phyloP scores from a whole-genome alignment of 2,113 vertebrate species.

The Mastomys coucha region DNA sequence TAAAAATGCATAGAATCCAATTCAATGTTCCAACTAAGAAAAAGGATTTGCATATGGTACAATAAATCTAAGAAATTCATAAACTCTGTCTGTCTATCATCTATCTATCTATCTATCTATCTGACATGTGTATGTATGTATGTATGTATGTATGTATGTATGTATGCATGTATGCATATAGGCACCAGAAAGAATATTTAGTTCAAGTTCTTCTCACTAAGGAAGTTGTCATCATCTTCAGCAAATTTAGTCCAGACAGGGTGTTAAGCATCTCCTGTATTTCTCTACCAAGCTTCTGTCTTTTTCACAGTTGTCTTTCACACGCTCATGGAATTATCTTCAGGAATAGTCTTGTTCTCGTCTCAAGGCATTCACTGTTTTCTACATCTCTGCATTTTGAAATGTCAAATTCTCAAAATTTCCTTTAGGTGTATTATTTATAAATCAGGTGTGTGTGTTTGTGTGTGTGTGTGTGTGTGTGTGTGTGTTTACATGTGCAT shows the following conservation, averaged over 20 bases:
- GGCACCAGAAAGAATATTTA: background rate
- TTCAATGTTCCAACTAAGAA: background rate
- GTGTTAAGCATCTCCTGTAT: background rate
- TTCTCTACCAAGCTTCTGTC: background rate
- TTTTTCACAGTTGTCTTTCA: background rate
- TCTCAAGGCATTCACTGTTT: background rate
- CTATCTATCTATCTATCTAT: no score
- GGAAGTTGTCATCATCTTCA: background rate
- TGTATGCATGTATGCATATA: no score
- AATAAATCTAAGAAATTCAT: background rate
- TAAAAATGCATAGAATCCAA: background rate
- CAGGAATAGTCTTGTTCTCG: background rate
- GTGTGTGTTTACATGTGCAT: background rate
- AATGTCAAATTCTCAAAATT: constrained; percentile 29
- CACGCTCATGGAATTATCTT: background rate
- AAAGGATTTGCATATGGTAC: background rate
- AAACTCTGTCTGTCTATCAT: background rate
- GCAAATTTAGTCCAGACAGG: background rate
- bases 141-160: no score
- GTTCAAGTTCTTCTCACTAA: background rate
- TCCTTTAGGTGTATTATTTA: background rate
- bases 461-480: background rate
- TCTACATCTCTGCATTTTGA: background rate
- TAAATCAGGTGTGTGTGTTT: background rate
- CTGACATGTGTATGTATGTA: no score